These are phyloP conservation scores for Cancer borealis DNA, from an alignment of 2,888 invertebrate genomes.

Conservation along the genomic window DNA sequence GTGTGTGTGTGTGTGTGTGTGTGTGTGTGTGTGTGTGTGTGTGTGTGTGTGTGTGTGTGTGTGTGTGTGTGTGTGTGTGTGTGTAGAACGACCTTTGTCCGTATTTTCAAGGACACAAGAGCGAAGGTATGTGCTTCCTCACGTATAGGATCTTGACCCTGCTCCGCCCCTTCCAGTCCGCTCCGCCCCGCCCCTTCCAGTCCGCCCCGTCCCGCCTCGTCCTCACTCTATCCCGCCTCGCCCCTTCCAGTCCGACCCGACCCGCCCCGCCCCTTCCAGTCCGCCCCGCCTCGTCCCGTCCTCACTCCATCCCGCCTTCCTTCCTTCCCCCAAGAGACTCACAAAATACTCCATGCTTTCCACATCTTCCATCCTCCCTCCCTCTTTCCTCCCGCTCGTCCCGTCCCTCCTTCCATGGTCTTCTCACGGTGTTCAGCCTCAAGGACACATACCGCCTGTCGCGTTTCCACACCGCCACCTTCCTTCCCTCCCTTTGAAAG, in stretches of 20 bases:
- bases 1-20: conserved; percentile 33
- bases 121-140: not conserved
- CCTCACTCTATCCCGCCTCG: not conserved
- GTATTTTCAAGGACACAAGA: conserved; percentile 16
- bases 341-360: not conserved
- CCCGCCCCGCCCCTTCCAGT: not conserved
- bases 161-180: not conserved
- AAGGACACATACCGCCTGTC: not conserved
- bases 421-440: conserved; percentile 1
- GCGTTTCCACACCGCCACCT: not conserved
- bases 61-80: conserved; percentile 4
- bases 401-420: not conserved
- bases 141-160: not conserved
- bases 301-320: not conserved
- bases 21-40: not conserved
- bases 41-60: conserved; percentile 21
- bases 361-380: not conserved
- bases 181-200: not conserved
- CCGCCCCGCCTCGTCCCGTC: not conserved
- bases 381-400: not conserved
- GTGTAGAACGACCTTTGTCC: not conserved
- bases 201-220: not conserved
- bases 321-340: not conserved
- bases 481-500: not conserved
- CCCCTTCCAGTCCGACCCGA: not conserved